Percentiles rank a stretch among this genome's conserved stretches.
phyloP scores from a whole-genome alignment of 92 coral and sea anemone species.

The Nematostella vectensis region DNA sequence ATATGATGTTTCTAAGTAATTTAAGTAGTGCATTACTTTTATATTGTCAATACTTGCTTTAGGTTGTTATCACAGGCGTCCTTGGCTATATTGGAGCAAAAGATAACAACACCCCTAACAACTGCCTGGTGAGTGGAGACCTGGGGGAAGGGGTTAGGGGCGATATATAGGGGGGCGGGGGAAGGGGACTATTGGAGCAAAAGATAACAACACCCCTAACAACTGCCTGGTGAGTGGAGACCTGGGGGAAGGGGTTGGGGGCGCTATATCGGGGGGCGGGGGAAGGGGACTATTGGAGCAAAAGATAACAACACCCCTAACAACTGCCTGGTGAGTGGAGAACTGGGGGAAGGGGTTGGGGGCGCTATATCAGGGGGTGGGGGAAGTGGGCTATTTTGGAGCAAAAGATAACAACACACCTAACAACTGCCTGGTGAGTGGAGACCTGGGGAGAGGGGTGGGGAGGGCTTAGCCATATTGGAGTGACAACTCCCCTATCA shows the following conservation, averaged over 20 bases:
- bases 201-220: slow-evolving; percentile 15
- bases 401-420: slow-evolving; percentile 5
- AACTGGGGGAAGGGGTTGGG: too few species aligned
- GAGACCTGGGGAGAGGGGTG: too few species aligned
- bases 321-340: slow-evolving; percentile 46
- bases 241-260: background rate
- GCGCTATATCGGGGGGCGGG: background rate
- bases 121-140: slow-evolving; percentile 43
- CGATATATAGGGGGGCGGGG: background rate
- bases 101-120: slow-evolving; percentile 29
- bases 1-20: background rate
- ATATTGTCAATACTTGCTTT: background rate
- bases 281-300: background rate
- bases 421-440: slow-evolving; percentile 44
- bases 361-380: background rate
- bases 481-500: too few species aligned
- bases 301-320: slow-evolving; percentile 11
- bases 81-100: slow-evolving; percentile 38
- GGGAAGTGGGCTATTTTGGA: background rate
- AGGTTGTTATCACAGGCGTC: slow-evolving; percentile 44
- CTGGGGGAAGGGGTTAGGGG: background rate
- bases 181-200: background rate
- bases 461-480: too few species aligned
- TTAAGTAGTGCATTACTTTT: background rate
- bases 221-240: slow-evolving; percentile 45